phyloP scores from a whole-genome alignment of 2,797 vertebrate genomes.

The Ctenochaetus hawaiiensis region DNA sequence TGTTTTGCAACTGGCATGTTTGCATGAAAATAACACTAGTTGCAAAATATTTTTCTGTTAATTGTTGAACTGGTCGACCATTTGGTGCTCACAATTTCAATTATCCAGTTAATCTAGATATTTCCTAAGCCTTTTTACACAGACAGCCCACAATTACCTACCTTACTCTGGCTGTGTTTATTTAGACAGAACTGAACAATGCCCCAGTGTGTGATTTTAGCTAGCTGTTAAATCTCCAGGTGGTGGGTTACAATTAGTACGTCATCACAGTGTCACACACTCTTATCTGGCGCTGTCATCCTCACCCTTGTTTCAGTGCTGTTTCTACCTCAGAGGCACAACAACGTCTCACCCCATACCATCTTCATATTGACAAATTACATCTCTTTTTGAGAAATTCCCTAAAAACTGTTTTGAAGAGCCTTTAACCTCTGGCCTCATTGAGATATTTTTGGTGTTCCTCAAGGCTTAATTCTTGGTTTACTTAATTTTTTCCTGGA shows the following conservation, averaged over 20 bases:
- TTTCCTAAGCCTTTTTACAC: no score
- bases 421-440: background rate
- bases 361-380: background rate
- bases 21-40: background rate
- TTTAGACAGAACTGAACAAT: no score
- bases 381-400: background rate
- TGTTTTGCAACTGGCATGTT: background rate
- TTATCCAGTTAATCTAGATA: background rate
- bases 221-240: no score
- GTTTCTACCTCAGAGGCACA: no score
- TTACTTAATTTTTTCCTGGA: background rate
- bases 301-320: no score
- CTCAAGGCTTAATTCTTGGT: constrained; percentile 18
- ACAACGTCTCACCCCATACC: no score
- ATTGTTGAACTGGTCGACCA: background rate
- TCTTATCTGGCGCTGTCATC: no score
- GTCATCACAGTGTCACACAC: no score
- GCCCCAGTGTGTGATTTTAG: no score
- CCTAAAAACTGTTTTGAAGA: background rate
- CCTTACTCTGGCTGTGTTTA: no score
- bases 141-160: no score
- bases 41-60: background rate
- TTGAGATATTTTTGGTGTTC: background rate
- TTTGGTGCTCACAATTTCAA: background rate
- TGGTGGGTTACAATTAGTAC: no score